phyloP scores from a whole-genome alignment of 2,797 vertebrate species.

The Gorsachius magnificus region DNA sequence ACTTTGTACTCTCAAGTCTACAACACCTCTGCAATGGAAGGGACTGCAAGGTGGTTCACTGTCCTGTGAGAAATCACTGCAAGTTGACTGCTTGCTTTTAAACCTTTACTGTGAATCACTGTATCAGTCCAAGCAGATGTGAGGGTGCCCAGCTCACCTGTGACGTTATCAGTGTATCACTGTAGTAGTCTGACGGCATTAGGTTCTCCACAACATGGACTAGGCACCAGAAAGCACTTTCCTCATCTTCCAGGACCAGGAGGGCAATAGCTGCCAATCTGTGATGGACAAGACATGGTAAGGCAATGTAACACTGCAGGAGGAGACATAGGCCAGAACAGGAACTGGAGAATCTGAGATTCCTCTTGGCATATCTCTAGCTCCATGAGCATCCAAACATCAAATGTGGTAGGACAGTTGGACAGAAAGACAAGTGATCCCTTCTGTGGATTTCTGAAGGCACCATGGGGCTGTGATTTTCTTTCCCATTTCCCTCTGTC shows the following conservation, averaged over 20 bases:
- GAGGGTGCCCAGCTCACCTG: conserved; percentile 79
- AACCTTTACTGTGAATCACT: not conserved
- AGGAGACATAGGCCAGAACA: not conserved
- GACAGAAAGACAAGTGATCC: not conserved
- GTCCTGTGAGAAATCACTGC: not conserved
- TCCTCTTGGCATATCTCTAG: not conserved
- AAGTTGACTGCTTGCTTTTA: not conserved
- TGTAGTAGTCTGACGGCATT: conserved; percentile 93
- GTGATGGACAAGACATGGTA: not conserved
- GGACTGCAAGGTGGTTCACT: not conserved
- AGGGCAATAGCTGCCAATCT: conserved; percentile 91
- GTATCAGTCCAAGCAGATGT: not conserved
- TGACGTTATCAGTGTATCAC: conserved; percentile 87
- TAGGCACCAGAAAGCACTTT: conserved; percentile 93
- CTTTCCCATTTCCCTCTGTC: not conserved
- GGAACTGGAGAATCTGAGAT: not conserved
- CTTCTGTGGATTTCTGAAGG: not conserved
- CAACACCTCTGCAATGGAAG: not conserved
- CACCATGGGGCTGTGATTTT: not conserved
- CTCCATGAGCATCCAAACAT: not conserved
- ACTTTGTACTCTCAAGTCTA: not conserved
- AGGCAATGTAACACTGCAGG: not conserved
- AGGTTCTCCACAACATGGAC: conserved; percentile 89
- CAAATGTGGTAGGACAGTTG: not conserved
- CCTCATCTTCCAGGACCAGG: conserved; percentile 88